phyloP scores from a whole-genome alignment of 2,113 vertebrate species.

The Scolopax mira region DNA sequence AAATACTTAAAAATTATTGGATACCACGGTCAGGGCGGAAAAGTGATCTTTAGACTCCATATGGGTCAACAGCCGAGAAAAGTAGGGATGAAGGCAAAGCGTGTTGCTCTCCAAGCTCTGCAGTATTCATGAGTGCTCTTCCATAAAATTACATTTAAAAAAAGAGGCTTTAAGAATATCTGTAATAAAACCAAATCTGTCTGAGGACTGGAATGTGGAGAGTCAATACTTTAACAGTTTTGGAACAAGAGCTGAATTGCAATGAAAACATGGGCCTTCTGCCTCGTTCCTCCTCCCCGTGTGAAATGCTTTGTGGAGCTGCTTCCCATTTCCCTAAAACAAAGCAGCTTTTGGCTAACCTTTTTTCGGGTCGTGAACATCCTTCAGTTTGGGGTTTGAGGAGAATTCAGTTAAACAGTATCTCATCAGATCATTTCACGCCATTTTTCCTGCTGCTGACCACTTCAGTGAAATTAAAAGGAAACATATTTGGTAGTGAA shows the following conservation, averaged over 20 bases:
- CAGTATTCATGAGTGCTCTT: background rate
- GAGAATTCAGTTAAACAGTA: background rate
- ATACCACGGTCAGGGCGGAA: background rate
- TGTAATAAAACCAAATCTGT: background rate
- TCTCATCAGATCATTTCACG: background rate
- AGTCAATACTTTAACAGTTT: background rate
- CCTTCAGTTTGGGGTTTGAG: background rate
- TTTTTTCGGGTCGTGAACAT: accelerated
- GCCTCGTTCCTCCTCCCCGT: accelerated
- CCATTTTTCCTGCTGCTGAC: background rate
- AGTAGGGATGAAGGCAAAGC: background rate
- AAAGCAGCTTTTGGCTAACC: background rate
- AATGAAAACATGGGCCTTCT: accelerated
- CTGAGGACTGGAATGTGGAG: background rate
- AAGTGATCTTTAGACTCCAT: background rate
- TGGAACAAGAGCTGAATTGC: background rate
- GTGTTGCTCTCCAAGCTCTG: background rate
- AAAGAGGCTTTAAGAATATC: background rate
- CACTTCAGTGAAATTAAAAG: background rate
- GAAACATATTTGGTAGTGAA: background rate
- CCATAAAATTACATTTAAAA: background rate
- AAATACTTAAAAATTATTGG: background rate
- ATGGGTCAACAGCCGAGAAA: background rate
- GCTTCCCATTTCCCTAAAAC: background rate
- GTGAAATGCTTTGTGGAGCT: background rate